Evolutionary conservation across 2,113 vertebrate genomes (phyloP).

Genomic region (Alexandromys fortis): DNA sequence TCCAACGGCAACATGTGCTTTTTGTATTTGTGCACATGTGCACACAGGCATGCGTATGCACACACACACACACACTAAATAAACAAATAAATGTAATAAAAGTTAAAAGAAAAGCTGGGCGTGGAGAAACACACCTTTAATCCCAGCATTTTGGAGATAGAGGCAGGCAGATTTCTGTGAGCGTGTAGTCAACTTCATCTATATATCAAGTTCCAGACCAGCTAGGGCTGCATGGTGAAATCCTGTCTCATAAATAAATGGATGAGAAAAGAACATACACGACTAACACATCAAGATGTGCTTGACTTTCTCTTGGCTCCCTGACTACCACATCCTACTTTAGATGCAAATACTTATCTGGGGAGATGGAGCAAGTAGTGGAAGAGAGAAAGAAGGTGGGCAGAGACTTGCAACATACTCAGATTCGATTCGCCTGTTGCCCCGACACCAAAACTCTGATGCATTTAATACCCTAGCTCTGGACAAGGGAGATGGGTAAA

Average conservation of each 20-base stretch:
- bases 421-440: not conserved
- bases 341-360: not conserved
- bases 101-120: not conserved
- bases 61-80: not conserved
- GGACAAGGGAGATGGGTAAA: not conserved
- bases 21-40: not conserved
- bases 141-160: not conserved
- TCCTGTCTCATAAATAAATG: not conserved
- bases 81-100: not conserved
- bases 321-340: not conserved
- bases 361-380: not conserved
- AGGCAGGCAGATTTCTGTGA: not conserved
- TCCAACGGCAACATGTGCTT: not conserved
- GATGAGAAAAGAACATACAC: not conserved
- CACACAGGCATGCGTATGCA: rapidly evolving
- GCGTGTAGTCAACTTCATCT: not conserved
- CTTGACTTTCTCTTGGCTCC: not conserved
- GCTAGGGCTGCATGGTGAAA: not conserved
- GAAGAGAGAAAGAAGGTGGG: not conserved
- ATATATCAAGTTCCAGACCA: not conserved
- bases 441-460: not conserved
- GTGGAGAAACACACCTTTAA: not conserved
- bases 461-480: not conserved
- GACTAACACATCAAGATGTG: not conserved
- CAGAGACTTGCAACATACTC: rapidly evolving